Percentiles rank a stretch among this genome's conserved stretches.
Conservation (phyloP, 1,140 invertebrate species). For the Harpegnathos saltator region DNA sequence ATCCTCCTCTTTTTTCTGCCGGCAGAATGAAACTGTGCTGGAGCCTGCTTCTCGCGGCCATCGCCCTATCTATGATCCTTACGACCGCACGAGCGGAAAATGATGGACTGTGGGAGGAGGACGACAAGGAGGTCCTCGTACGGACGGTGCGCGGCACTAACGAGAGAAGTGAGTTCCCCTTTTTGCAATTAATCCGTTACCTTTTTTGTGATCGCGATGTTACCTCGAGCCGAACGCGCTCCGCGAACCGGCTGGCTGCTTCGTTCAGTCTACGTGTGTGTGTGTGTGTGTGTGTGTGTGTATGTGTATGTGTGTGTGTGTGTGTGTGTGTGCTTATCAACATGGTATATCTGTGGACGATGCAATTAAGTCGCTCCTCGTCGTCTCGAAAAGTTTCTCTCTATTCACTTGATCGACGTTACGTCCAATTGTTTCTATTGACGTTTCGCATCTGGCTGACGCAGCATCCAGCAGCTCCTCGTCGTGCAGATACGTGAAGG, state of each 20-base stretch:
- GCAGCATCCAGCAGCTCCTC: slow-evolving; percentile 80
- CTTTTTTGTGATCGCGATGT: background rate
- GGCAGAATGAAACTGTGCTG: slow-evolving; percentile 84
- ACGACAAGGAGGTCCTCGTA: slow-evolving; percentile 92
- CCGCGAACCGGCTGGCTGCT: too few species aligned
- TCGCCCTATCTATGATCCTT: slow-evolving; percentile 80
- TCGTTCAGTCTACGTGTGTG: too few species aligned
- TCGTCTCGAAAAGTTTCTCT: slow-evolving; percentile 48
- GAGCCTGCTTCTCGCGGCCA: slow-evolving; percentile 80
- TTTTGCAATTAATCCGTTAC: slow-evolving; percentile 50
- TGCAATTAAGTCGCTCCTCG: slow-evolving; percentile 40
- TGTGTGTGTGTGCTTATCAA: too few species aligned
- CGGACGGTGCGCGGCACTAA: slow-evolving; percentile 91
- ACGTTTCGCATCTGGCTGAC: slow-evolving; percentile 73
- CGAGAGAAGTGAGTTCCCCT: slow-evolving; percentile 86
- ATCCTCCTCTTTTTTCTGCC: slow-evolving; percentile 60
- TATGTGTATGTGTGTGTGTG: too few species aligned
- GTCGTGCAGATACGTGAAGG: slow-evolving; percentile 92
- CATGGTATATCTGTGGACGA: background rate
- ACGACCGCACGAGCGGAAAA: slow-evolving; percentile 78
- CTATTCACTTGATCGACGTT: slow-evolving; percentile 59
- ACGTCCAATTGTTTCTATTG: slow-evolving; percentile 73
- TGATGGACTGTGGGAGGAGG: slow-evolving; percentile 87
- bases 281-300: too few species aligned
- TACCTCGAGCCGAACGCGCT: background rate